Conservation (phyloP, 2,888 invertebrate species). For the Eristalis tenax region DNA sequence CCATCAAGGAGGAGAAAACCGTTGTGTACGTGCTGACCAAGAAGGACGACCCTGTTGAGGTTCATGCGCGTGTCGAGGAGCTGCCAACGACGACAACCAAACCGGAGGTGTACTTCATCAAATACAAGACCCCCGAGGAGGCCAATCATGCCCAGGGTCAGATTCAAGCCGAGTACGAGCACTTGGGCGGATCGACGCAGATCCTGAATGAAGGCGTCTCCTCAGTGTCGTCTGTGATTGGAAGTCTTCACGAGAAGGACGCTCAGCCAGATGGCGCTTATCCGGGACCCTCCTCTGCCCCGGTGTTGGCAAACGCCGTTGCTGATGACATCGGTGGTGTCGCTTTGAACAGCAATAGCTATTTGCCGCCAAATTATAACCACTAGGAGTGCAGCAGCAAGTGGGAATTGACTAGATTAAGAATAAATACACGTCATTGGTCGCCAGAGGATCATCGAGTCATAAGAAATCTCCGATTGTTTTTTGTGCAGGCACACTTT, state of each 20-base stretch:
- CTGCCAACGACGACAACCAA: slow-evolving; percentile 69
- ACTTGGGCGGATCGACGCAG: slow-evolving; percentile 73
- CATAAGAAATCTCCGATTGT: not conserved
- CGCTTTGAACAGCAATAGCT: slow-evolving; percentile 27
- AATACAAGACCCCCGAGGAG: slow-evolving; percentile 74
- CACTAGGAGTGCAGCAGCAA: not conserved
- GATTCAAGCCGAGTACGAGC: slow-evolving; percentile 74
- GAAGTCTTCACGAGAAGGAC: slow-evolving; percentile 58
- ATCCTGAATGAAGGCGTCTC: slow-evolving; percentile 73
- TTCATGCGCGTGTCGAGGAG: slow-evolving; percentile 70
- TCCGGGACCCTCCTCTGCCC: not conserved
- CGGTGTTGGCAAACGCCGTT: not conserved
- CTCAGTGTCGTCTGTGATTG: slow-evolving; percentile 73
- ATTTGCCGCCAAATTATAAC: slow-evolving; percentile 58
- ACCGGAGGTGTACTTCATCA: slow-evolving; percentile 75
- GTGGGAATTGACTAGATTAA: not conserved
- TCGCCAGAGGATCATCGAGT: not conserved
- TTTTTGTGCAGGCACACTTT: not conserved
- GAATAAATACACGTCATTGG: not conserved
- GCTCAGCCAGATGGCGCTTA: not conserved
- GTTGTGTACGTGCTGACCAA: slow-evolving; percentile 74
- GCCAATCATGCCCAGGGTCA: slow-evolving; percentile 73
- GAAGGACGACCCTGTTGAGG: slow-evolving; percentile 71
- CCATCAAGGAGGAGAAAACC: slow-evolving; percentile 74
- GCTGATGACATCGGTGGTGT: not conserved